A percentile compares a stretch with the other conserved stretches of the same genome.
Conservation (phyloP, 2,797 vertebrate species). For the Oophaga sylvatica region DNA sequence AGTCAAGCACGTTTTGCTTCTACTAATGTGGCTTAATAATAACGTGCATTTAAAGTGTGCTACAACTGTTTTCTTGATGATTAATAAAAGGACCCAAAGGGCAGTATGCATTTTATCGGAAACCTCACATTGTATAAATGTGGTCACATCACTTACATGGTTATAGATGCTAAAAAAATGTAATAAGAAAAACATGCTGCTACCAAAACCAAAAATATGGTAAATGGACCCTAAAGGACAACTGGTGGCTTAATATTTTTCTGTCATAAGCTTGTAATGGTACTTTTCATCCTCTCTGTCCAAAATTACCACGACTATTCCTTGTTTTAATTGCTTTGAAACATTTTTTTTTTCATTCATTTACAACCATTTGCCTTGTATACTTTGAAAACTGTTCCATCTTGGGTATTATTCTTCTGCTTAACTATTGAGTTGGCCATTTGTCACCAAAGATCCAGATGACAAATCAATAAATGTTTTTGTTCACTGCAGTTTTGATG, state of each 20-base stretch:
- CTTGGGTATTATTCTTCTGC: background rate
- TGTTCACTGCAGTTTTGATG: slow-evolving; percentile 1
- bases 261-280: background rate
- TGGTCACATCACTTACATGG: background rate
- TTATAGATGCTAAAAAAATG: background rate
- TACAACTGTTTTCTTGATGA: background rate
- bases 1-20: background rate
- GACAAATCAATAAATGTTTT: slow-evolving; percentile 10
- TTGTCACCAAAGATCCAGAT: slow-evolving; percentile 25
- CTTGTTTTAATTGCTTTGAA: background rate
- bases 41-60: background rate
- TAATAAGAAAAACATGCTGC: background rate
- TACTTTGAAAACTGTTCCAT: background rate
- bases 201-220: background rate
- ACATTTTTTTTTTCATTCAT: background rate
- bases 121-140: background rate
- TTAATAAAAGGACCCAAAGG: background rate
- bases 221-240: background rate
- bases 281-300: background rate
- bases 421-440: background rate
- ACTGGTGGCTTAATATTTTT: background rate
- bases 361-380: slow-evolving; percentile 10
- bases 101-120: background rate
- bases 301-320: background rate
- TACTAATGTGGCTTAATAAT: background rate